Evolutionary conservation across 2,888 invertebrate genomes (phyloP), one percentile per base, ranked within the genome.

Genomic region (Plusia festucae): DNA sequence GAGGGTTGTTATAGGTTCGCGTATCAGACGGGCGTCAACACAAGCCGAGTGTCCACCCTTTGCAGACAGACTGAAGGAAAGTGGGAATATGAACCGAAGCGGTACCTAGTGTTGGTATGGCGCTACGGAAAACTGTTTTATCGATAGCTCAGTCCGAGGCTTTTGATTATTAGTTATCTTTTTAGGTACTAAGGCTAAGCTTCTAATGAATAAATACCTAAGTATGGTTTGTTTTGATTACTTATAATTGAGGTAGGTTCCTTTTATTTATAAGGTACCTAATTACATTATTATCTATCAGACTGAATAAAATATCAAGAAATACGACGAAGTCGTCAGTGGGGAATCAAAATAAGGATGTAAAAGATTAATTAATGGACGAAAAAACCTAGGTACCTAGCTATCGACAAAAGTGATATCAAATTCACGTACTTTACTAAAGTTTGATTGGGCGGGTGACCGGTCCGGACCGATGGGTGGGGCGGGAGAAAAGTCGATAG

Each of bases 401-500:
- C 52, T 73, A 76, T 83, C 82, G 83, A 79, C 66, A 79, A 54
- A 8, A 57, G 34, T 6, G 24, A 40, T 58, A 55, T 51, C 32
- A 60, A 59, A 54, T 67, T 49, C 20, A 15, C 34, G 64, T 60
- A 72, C 92, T 76, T 79, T 90, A 82, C 92, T 93, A 90, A 40
- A 66, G 71, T 80, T 79, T 88, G 88, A 89, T 91, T 90, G 91
- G 91, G 91, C 85, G 90, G 89, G 90, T 85, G 88, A 85, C 85
- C 79, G 82, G n/a, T n/a, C n/a, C n/a, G n/a, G n/a, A n/a, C n/a
- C 85, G 82, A 81, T 77, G 73, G 84, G 51, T 62, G 58, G 81
- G 88, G 90, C 82, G 86, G 90, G 88, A 88, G 89, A 89, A 93
- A 93, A 92, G 94, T 94, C 94, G 93, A 94, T 94, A 81, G 65